These are phyloP conservation scores for Andrena fulva DNA, from an alignment of 2,888 invertebrate species.

Conservation along the genomic window DNA sequence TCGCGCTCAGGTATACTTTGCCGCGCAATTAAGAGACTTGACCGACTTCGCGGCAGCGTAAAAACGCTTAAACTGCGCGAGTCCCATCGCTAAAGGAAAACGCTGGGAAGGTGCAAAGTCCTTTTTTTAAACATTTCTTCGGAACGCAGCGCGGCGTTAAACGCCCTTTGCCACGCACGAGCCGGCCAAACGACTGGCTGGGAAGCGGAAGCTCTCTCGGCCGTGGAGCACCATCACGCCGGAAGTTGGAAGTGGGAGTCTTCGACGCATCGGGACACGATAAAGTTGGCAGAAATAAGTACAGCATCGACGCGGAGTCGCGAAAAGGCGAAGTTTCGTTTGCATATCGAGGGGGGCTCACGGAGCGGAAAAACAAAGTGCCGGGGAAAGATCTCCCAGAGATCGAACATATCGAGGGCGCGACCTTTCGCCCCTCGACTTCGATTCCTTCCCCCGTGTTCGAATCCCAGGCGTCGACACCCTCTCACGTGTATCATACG, in stretches of 20 bases:
- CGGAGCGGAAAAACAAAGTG: not conserved
- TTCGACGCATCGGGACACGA: not conserved
- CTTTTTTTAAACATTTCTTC: too few relatives aligned
- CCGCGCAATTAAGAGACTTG: too few relatives aligned
- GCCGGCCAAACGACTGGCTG: too few relatives aligned
- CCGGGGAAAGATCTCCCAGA: not conserved
- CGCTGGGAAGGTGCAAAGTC: not conserved
- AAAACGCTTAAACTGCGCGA: conserved; percentile 3
- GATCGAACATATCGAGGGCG: not conserved
- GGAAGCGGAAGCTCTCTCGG: conserved; percentile 11
- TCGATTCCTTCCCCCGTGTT: not conserved
- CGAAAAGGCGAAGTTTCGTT: conserved; percentile 21
- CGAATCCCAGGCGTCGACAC: too few relatives aligned
- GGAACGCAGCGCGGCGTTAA: too few relatives aligned
- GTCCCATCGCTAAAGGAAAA: not conserved
- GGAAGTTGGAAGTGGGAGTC: not conserved
- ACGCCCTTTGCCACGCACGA: too few relatives aligned
- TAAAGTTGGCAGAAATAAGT: conserved; percentile 30
- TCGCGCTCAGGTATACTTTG: too few relatives aligned
- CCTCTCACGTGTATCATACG: conserved; percentile 10
- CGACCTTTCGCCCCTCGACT: conserved; percentile 1
- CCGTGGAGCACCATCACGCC: not conserved
- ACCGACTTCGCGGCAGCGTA: too few relatives aligned
- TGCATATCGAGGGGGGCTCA: conserved; percentile 16
- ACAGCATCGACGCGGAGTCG: not conserved